Base-by-base conservation (phyloP, 2,888 invertebrate species). In the Thecophora atra region DNA sequence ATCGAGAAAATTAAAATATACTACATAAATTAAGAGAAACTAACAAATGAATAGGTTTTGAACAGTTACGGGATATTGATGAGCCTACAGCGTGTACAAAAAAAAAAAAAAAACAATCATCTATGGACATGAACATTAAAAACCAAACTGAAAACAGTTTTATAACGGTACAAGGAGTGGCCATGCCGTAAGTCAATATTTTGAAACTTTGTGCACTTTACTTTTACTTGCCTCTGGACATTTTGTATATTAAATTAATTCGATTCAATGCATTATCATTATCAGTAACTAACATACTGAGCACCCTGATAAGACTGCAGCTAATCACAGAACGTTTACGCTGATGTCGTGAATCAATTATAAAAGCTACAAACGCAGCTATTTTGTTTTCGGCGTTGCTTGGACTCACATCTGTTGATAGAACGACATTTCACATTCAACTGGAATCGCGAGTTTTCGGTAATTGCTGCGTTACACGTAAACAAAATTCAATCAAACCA, bases 351-450 rank as follows among this genome's bases (percentile, higher is more conserved):
- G 28, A 65, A 44, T 42, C 21, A 54, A 63, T 69, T 72, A 73
- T 74, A 74, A 74, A 74, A 74, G 58, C 54, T 65, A 42, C 42
- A 28, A 17, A 15, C 51, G n/a, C 3, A 26, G 21, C 7, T n/a
- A 66, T 6, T 30, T 21, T 30, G 28, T 52, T 70, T 73, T 70
- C 73, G 66, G 71, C 71, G 47, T 67, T 63, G 66, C 54, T 26
- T 56, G 54, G 56, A 72, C 62, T 67, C 64, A 44, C 58, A 67
- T 42, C 67, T 70, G 70, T 64, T 60, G 11, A 70, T 73, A 68
- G 37, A 44, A 37, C 64, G 11, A 28, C 4, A n/a, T n/a, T 47
- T 11, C 4, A n/a, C 47, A 47, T 47, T 47, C 5, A 47, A 47
- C 4, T 47, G 2, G 6, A n/a, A 47, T n/a, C 47, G 6, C 17